Evolutionary conservation across 2,113 vertebrate genomes (phyloP).

Genomic region (Boulengerochromis microlepis): DNA sequence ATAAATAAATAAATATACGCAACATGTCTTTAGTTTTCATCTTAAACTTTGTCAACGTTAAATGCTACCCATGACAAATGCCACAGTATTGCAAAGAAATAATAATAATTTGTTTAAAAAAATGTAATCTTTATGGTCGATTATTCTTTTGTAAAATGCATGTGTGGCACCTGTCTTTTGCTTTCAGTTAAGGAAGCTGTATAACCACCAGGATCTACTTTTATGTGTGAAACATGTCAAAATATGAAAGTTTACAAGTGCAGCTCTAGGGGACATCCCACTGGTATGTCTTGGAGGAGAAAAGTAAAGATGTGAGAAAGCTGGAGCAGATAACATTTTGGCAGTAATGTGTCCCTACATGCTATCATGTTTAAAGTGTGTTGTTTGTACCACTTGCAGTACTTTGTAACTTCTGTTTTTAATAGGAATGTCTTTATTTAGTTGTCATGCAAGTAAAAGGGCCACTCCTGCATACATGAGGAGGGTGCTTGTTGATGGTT

Average conservation of each 20-base stretch:
- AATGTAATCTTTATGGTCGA: fast-evolving
- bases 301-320: not conserved
- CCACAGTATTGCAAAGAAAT: not conserved
- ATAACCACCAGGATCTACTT: not conserved
- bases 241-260: not conserved
- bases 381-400: not conserved
- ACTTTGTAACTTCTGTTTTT: not conserved
- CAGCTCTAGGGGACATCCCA: not conserved
- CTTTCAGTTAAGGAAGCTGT: not conserved
- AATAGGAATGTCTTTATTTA: not conserved
- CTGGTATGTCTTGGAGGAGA: not conserved
- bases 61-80: not conserved
- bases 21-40: not conserved
- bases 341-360: not conserved
- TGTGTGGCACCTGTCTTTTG: not conserved
- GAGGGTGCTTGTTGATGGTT: not conserved
- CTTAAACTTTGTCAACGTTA: not conserved
- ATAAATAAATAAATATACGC: not conserved
- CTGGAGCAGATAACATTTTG: not conserved
- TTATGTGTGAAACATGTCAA: not conserved
- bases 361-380: not conserved
- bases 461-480: not conserved
- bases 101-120: not conserved
- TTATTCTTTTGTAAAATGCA: not conserved
- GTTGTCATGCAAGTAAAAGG: not conserved